These are phyloP conservation scores for Cotesia congregata DNA, from an alignment of 2,888 invertebrate genomes.

Conservation along the genomic window DNA sequence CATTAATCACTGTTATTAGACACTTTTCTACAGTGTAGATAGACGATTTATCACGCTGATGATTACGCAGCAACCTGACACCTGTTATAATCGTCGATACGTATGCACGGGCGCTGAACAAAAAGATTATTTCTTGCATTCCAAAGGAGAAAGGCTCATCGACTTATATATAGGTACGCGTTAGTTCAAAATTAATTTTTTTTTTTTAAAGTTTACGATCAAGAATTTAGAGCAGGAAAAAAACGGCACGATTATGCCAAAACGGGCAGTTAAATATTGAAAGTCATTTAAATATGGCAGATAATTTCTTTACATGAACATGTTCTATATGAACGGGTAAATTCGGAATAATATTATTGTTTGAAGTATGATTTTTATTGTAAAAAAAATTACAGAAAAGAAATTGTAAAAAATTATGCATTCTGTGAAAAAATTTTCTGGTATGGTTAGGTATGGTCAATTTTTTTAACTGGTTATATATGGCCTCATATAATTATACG, in stretches of 20 bases:
- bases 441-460: too few species aligned
- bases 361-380: too few species aligned
- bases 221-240: neutral
- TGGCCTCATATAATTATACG: too few species aligned
- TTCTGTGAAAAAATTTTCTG: too few species aligned
- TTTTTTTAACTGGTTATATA: too few species aligned
- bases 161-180: neutral
- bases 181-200: neutral
- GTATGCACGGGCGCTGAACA: neutral
- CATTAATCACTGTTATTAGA: conserved; percentile 7
- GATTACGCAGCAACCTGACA: conserved; percentile 2
- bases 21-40: neutral
- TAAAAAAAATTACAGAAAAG: too few species aligned
- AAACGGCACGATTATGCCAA: neutral
- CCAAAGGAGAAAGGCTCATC: conserved; percentile 34
- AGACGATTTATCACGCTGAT: neutral
- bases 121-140: conserved; percentile 23
- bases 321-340: too few species aligned
- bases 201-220: neutral
- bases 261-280: neutral
- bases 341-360: too few species aligned
- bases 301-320: too few species aligned
- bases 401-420: too few species aligned
- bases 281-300: neutral
- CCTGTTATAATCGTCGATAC: conserved; percentile 11